phyloP scores from a whole-genome alignment of 2,888 invertebrate genomes.

The Diarsia dahlii region DNA sequence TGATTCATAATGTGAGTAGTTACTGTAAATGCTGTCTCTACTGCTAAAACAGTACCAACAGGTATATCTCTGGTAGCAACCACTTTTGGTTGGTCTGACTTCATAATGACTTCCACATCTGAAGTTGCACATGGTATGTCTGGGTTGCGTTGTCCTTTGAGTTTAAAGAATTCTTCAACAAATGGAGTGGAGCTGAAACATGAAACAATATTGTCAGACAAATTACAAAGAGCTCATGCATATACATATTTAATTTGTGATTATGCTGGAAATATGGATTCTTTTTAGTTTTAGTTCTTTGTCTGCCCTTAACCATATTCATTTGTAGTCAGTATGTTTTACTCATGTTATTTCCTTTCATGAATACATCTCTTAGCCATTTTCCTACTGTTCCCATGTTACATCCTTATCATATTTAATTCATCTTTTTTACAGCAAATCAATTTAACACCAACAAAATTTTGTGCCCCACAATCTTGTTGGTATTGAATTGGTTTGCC shows the following conservation, averaged over 20 bases:
- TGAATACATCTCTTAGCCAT: neutral
- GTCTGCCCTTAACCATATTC: neutral
- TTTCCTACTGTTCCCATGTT: neutral
- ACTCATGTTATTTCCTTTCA: neutral
- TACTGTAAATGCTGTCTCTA: slow-evolving; percentile 35
- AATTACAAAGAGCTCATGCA: too few species aligned
- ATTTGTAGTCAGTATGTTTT: neutral
- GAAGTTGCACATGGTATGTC: slow-evolving; percentile 44
- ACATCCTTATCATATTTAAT: too few species aligned
- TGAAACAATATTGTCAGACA: too few species aligned
- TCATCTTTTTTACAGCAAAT: neutral
- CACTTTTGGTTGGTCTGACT: slow-evolving; percentile 30
- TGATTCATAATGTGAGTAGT: slow-evolving; percentile 5
- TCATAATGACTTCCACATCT: slow-evolving; percentile 36
- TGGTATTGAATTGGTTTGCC: neutral
- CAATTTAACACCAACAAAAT: neutral
- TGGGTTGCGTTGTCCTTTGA: slow-evolving; percentile 27
- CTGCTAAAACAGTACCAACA: slow-evolving; percentile 41
- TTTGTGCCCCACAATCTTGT: neutral
- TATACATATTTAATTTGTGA: neutral
- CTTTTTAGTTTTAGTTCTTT: too few species aligned
- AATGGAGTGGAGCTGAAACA: neutral
- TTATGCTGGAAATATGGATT: neutral
- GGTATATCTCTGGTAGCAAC: slow-evolving; percentile 45
- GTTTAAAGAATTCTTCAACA: slow-evolving; percentile 23